Conservation (phyloP, 2,113 vertebrate genomes). For the Amphiprion percula region DNA sequence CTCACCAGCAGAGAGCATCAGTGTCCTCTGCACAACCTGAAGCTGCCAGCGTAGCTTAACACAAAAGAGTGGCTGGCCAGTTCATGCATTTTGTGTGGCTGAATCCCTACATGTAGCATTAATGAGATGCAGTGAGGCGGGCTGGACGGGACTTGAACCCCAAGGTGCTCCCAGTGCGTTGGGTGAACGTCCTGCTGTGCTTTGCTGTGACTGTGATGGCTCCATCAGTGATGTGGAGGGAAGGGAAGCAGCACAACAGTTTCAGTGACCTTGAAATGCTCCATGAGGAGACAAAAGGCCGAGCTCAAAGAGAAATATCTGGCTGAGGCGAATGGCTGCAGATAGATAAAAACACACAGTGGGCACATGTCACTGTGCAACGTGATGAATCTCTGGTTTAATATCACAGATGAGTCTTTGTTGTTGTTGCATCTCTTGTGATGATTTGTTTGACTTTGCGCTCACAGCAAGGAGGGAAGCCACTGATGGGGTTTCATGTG, state of each 20-base stretch:
- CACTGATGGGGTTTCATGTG: slow-evolving; percentile 53
- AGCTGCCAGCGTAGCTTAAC: slow-evolving; percentile 13
- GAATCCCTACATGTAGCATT: slow-evolving; percentile 17
- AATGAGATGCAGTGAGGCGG: slow-evolving; percentile 27
- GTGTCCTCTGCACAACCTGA: slow-evolving; percentile 6
- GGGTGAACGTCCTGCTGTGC: slow-evolving; percentile 24
- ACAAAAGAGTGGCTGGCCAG: slow-evolving; percentile 29
- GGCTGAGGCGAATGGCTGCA: slow-evolving; percentile 6
- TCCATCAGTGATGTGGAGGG: slow-evolving; percentile 19
- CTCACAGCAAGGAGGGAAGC: slow-evolving; percentile 20
- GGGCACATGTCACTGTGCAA: neutral
- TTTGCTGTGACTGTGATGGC: slow-evolving; percentile 33
- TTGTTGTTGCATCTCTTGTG: slow-evolving; percentile 31
- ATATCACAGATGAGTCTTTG: slow-evolving; percentile 36
- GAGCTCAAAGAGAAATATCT: slow-evolving; percentile 18
- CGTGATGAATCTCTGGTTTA: slow-evolving; percentile 8
- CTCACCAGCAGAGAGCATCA: slow-evolving; percentile 80
- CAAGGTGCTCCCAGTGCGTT: slow-evolving; percentile 20
- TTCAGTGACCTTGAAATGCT: slow-evolving; percentile 66
- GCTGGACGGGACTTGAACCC: slow-evolving; percentile 17
- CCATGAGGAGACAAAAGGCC: slow-evolving; percentile 44
- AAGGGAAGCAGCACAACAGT: slow-evolving; percentile 12
- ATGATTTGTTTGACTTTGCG: slow-evolving; percentile 32
- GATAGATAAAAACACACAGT: neutral
- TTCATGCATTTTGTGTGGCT: slow-evolving; percentile 13